Evolutionary conservation across 1,140 invertebrate species (phyloP), one percentile per base, ranked within the genome.

Genomic region (Homalodisca vitripennis): DNA sequence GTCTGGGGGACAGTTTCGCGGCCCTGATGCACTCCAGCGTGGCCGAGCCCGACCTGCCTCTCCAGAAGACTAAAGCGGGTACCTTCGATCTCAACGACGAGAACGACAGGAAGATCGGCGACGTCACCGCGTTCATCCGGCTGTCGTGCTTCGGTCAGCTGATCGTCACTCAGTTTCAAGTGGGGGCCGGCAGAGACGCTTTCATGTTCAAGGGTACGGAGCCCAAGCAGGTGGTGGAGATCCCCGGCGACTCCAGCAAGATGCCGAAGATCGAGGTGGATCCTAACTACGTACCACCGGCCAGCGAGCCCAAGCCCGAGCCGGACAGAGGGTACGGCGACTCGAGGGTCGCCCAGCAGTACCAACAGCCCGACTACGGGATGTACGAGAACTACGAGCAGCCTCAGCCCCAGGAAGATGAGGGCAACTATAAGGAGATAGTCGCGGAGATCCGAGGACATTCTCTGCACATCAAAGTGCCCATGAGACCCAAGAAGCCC

Each of bases 61-160:
- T 27, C n/a, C 1, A 2, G n/a, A 67, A 53, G 27, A 67, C 66
- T 12, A 51, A 51, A 3, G 2, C 34, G n/a, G 66, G 53, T 27
- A 67, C 66, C 1, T 55, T 24, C 66, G 29, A 46, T 1, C 3
- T 67, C n/a, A 1, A 31, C 2, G 53, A 67, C 47, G 48, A 67
- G n/a, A 55, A 32, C 20, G 27, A 30, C 22, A 57, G 48, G 1
- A 34, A 63, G 14, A 60, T 64, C 2, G 67, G 67, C 41, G 1
- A 2, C 0, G 31, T 65, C 29, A 17, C 57, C 41, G 47, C 24
- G 13, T 67, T 71, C 30, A 14, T 71, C 1, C 30, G 70, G 17
- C 32, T 71, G 17, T 71, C 70, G 17, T 68, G 67, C 32, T 71
- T 68, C 55, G 70, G 66, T 27, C 60, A 63, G 46, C 66, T 71